Conservation (phyloP, 2,113 vertebrate genomes). For the Rhabdomys dilectus region DNA sequence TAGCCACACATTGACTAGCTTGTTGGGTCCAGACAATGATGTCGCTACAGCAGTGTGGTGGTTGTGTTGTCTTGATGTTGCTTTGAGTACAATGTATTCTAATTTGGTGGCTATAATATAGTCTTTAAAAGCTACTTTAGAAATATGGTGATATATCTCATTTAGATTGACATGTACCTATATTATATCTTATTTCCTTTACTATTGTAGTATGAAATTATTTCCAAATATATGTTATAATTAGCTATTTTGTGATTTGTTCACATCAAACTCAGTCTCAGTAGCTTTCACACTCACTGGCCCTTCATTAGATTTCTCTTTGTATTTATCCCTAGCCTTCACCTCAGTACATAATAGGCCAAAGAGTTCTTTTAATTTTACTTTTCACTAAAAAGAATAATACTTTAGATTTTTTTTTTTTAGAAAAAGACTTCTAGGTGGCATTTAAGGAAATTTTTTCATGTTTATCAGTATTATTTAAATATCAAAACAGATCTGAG, state of each 20-base stretch:
- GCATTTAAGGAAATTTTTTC: not conserved
- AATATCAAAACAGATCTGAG: not conserved
- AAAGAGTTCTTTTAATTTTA: not conserved
- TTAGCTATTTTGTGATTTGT: not conserved
- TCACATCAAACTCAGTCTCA: not conserved
- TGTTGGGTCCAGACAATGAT: not conserved
- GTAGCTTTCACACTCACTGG: not conserved
- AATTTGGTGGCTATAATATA: not conserved
- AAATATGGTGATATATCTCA: not conserved
- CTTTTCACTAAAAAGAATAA: not conserved
- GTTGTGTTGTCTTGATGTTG: not conserved
- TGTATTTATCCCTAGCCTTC: not conserved
- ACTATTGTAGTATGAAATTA: not conserved
- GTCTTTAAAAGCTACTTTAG: not conserved
- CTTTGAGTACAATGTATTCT: not conserved
- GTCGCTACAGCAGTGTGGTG: not conserved
- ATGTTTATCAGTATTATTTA: not conserved
- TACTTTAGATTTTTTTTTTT: not conserved
- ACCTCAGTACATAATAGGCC: not conserved
- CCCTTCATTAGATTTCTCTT: not conserved
- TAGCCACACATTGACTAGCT: not conserved
- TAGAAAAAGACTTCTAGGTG: not conserved
- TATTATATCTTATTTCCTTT: not conserved
- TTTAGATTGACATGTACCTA: not conserved
- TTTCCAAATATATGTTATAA: not conserved